Conservation (phyloP, 2,113 vertebrate species). For the Telmatochromis brachygnathus region DNA sequence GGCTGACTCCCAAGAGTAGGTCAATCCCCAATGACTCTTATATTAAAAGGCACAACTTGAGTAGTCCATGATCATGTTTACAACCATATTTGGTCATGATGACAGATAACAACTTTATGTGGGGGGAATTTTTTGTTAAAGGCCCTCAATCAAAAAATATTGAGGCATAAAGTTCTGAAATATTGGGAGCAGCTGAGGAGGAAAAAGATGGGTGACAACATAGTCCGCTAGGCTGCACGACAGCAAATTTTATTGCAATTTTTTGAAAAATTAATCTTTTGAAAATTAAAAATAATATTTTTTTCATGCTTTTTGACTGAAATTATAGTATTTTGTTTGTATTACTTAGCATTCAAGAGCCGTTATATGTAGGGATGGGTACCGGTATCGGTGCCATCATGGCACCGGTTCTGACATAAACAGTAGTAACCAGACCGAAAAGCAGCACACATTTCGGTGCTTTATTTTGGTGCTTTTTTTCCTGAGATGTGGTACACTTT, state of each 20-base stretch:
- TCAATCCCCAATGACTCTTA: not conserved
- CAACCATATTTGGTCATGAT: not conserved
- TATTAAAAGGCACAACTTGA: not conserved
- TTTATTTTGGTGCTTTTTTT: too few species aligned
- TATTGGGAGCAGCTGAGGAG: not conserved
- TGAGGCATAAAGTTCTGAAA: not conserved
- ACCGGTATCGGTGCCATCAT: too few species aligned
- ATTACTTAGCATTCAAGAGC: not conserved
- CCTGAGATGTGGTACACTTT: too few species aligned
- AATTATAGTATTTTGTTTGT: not conserved
- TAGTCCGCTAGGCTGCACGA: not conserved
- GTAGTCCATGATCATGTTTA: not conserved
- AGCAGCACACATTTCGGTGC: too few species aligned
- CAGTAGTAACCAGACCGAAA: too few species aligned
- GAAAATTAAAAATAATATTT: not conserved
- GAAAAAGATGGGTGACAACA: not conserved
- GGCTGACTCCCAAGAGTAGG: not conserved
- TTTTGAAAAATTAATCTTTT: not conserved
- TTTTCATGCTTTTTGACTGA: not conserved
- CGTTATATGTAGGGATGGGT: not conserved
- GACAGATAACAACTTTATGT: not conserved
- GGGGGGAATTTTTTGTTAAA: not conserved
- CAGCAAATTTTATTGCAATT: not conserved
- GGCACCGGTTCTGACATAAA: too few species aligned
- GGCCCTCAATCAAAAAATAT: not conserved